phyloP scores from a whole-genome alignment of 1,140 invertebrate species.

The Drosophila tropicalis region DNA sequence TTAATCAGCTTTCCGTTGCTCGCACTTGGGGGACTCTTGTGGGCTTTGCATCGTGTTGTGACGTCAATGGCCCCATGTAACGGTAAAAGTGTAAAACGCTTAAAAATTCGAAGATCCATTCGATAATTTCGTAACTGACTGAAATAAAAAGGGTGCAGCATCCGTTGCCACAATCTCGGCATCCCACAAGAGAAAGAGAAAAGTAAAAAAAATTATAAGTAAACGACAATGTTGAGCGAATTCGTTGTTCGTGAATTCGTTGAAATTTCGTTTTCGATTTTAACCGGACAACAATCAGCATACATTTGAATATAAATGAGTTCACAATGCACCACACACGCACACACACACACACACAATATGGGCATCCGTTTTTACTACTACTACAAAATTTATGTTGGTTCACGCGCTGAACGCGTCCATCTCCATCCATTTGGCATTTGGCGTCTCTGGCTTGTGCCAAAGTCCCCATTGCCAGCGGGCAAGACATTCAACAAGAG shows the following conservation, averaged over 20 bases:
- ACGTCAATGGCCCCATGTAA: constrained; percentile 61
- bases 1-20: constrained; percentile 62
- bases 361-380: constrained; percentile 61
- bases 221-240: constrained; percentile 12
- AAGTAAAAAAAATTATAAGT: constrained; percentile 40
- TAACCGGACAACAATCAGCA: constrained; percentile 52
- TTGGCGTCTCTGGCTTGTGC: no score
- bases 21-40: not conserved
- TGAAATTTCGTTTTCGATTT: constrained; percentile 69
- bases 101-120: constrained; percentile 15
- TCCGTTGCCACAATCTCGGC: constrained; percentile 18
- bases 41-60: constrained; percentile 22
- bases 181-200: constrained; percentile 25
- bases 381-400: constrained; percentile 57
- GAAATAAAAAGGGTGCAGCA: constrained; percentile 61
- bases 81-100: constrained; percentile 62
- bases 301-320: constrained; percentile 66
- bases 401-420: constrained; percentile 58
- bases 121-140: constrained; percentile 61
- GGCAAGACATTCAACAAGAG: constrained; percentile 6
- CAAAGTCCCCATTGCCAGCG: constrained; percentile 31
- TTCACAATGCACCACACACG: constrained; percentile 46
- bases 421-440: constrained; percentile 20
- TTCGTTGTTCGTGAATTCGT: constrained; percentile 34
- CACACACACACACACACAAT: constrained; percentile 15